These are phyloP conservation scores for Drosophila pachea DNA, from an alignment of 1,140 invertebrate genomes.

Conservation along the genomic window DNA sequence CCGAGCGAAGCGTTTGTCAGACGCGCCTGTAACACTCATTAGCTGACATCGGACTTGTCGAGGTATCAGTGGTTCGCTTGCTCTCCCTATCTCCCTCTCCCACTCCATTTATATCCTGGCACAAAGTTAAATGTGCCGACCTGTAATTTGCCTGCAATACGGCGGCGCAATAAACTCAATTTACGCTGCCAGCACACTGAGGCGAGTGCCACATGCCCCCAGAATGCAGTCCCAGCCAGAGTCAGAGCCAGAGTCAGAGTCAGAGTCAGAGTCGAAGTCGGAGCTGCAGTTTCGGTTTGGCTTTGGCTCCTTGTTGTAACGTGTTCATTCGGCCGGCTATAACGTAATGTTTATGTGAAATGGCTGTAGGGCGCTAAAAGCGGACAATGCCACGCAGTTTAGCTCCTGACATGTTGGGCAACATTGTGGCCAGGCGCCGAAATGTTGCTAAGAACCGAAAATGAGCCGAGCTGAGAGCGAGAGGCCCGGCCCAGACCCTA, in stretches of 20 bases:
- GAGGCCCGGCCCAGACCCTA: constrained; percentile 6
- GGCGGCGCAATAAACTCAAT: constrained; percentile 76
- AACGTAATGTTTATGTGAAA: constrained; percentile 58
- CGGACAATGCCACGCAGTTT: constrained; percentile 61
- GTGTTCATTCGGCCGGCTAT: constrained; percentile 55
- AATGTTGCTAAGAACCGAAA: constrained; percentile 41
- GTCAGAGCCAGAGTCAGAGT: constrained; percentile 10
- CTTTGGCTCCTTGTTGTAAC: constrained; percentile 50
- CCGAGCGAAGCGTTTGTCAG: constrained; percentile 30
- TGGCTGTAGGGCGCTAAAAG: constrained; percentile 69
- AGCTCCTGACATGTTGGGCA: constrained; percentile 63
- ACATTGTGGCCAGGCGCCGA: constrained; percentile 34
- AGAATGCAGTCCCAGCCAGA: constrained; percentile 17
- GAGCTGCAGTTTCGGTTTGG: neutral
- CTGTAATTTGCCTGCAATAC: constrained; percentile 77
- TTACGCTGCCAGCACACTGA: constrained; percentile 57
- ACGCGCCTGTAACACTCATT: constrained; percentile 47
- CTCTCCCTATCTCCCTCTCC: constrained; percentile 20
- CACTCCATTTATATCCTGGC: constrained; percentile 61
- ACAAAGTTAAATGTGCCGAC: constrained; percentile 78
- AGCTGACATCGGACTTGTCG: constrained; percentile 35
- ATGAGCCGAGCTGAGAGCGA: neutral
- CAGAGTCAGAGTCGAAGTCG: constrained; percentile 2
- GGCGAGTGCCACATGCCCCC: constrained; percentile 59
- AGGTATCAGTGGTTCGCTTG: constrained; percentile 8